Base-by-base conservation (phyloP, 1,140 invertebrate species). In the Pseudomyrmex gracilis region DNA sequence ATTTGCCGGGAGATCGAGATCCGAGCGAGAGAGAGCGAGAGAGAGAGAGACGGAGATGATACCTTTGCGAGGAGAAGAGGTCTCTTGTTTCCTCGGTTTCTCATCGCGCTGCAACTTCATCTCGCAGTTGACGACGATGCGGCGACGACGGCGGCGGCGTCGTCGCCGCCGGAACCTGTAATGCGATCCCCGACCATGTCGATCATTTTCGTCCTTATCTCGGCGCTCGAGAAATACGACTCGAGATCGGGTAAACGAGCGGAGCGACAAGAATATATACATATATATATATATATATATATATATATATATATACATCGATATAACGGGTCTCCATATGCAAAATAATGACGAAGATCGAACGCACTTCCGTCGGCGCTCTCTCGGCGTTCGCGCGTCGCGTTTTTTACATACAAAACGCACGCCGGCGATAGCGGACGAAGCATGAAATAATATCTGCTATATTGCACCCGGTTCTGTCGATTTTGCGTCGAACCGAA, bases 401-500 rank as follows among this genome's bases (percentile, higher is more conserved):
- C 76, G 76, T 80, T 80, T 80, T 80, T 80, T 80, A 80, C 76
- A 80, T 80, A 66, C 66, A 80, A 80, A 80, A 80, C 53, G 34
- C 53, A 80, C 53, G 43, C 66, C 1, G 43, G 66, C 7, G 34
- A 70, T 80, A 71, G 66, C 55, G 66, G 76, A 80, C 71, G 45
- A 70, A 80, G 76, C 53, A 58, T 71, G 53, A 80, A 80, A 80
- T 80, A 70, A 80, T 80, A 80, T 80, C 76, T 80, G 66, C 66
- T 80, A 71, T 80, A 71, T 80, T 80, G 76, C n/a, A n/a, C 66
- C 53, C 22, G 17, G 66, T 20, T 58, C 53, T 17, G 70, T 78
- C 76, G 76, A 70, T 78, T 78, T 78, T 63, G 20, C 34, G 13
- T 55, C 34, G 57, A 58, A 71, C 61, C 61, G 20, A 58, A n/a